These are phyloP conservation scores for Antitype chi DNA, from an alignment of 2,888 invertebrate genomes.

Conservation along the genomic window DNA sequence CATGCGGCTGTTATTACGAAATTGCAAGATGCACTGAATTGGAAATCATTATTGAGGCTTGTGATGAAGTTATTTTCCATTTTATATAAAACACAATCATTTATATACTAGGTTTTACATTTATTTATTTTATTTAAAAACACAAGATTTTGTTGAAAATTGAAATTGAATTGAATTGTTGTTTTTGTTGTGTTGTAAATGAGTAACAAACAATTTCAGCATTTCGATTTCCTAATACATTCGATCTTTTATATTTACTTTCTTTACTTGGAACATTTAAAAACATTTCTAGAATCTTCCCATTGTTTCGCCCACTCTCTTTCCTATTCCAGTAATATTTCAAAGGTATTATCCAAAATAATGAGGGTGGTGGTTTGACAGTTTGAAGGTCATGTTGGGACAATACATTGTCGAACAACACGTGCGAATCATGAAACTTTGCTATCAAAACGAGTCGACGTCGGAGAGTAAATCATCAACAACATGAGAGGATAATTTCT, in stretches of 20 bases:
- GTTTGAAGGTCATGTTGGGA: neutral
- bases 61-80: neutral
- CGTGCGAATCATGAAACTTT: neutral
- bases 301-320: neutral
- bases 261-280: neutral
- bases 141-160: too few species aligned
- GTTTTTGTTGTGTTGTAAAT: too few species aligned
- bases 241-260: neutral
- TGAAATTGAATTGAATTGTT: too few species aligned
- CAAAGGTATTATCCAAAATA: neutral
- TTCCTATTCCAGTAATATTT: neutral
- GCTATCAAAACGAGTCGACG: neutral
- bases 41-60: neutral
- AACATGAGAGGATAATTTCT: too few species aligned
- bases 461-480: neutral
- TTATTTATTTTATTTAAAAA: too few species aligned
- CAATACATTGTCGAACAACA: neutral
- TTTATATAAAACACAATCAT: too few species aligned
- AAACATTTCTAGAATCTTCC: neutral
- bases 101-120: too few species aligned
- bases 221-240: too few species aligned
- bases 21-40: too few species aligned
- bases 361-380: neutral
- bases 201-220: too few species aligned
- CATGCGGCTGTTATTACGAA: neutral